Evolutionary conservation across 2,888 invertebrate genomes (phyloP), one percentile per base, ranked within the genome.

Genomic region (Hirudinaria manillensis): DNA sequence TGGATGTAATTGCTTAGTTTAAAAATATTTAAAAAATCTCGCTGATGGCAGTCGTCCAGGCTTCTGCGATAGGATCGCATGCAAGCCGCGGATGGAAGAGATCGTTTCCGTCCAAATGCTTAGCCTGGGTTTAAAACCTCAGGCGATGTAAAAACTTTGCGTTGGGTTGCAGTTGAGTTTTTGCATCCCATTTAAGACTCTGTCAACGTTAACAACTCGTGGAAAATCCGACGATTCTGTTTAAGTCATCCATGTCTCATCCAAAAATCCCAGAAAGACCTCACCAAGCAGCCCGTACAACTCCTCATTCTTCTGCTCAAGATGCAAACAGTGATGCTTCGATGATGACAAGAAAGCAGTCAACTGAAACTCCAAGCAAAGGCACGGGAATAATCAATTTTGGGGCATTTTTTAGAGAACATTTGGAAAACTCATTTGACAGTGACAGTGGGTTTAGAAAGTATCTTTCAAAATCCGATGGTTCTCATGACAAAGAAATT

Each of bases 241-340:
- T 68, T 34, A 10, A 16, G 7, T 24, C 36, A 68, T 68, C 53
- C n/a, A 68, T 68, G 68, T 68, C 68, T 68, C 68, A 68, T 68
- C 68, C 68, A 7, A 68, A 68, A 68, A 68, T 68, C 13, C 68
- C 68, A 34, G 68, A 68, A 68, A 32, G 68, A n/a, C 68, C 68
- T 1, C 68, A 68, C 36, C 36, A 68, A 27, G 24, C 19, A 27
- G 24, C 61, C 24, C 61, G 61, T 29, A 27, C 61, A 27, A 29
- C 29, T 61, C 19, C 61, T 27, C 61, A 24, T 10, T 24, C 24
- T 24, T 61, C 61, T 1, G 61, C 21, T n/a, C 24, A 29, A 24
- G 61, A 61, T 24, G 24, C 61, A 61, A 61, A 10, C 24, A 29
- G 10, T 19, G 61, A 24, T n/a, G 61, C 61, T 61, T 27, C 61